A percentile compares a stretch with the other conserved stretches of the same genome.
phyloP scores from a whole-genome alignment of 2,113 vertebrate species.

The Leptobrachium ailaonicum region DNA sequence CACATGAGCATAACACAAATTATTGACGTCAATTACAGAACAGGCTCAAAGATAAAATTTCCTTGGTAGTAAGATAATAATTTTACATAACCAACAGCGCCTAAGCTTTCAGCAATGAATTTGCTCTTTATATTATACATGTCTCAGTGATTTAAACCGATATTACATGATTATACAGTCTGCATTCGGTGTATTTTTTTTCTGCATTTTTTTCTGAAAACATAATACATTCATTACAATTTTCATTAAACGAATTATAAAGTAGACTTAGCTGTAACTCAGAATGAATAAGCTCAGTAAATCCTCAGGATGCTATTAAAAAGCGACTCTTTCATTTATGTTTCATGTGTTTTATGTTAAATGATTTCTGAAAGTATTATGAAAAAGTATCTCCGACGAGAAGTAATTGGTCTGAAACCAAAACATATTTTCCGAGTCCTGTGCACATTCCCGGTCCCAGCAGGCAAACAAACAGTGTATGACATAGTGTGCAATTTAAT shows the following conservation, averaged over 20 bases:
- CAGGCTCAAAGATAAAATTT: no score
- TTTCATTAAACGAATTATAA: not conserved
- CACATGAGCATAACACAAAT: no score
- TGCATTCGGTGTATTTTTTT: no score
- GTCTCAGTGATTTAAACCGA: no score
- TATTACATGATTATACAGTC: no score
- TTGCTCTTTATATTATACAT: no score
- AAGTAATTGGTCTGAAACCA: constrained; percentile 5
- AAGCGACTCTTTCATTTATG: not conserved
- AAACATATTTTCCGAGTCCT: constrained; percentile 16
- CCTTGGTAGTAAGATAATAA: no score
- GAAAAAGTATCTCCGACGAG: not conserved
- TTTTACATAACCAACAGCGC: no score
- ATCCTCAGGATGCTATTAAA: not conserved
- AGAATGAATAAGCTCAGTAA: not conserved
- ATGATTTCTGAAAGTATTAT: not conserved
- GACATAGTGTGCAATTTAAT: constrained; percentile 15
- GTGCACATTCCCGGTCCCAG: constrained; percentile 19
- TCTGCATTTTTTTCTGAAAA: no score
- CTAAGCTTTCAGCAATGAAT: no score
- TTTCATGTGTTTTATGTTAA: not conserved
- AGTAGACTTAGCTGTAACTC: not conserved
- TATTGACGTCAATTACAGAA: no score
- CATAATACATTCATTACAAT: not conserved
- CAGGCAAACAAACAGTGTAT: constrained; percentile 22